Evolutionary conservation across 2,888 invertebrate species (phyloP), one percentile per base, ranked within the genome.

Genomic region (Gnatocerus cornutus): DNA sequence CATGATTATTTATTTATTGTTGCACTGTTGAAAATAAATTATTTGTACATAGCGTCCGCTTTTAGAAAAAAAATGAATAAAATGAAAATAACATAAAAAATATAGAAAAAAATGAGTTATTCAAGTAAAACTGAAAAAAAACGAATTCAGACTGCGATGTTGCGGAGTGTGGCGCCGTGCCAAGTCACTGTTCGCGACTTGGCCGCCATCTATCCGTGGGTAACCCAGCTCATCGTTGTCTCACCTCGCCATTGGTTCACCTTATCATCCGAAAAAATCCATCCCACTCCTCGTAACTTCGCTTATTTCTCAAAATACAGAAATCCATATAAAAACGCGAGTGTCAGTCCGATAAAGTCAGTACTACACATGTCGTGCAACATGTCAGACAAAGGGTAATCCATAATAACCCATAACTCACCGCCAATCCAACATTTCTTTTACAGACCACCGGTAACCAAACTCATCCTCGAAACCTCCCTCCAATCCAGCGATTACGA

Each of bases 401-500:
- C 13, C n/a, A 55, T n/a, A 48, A 37, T 16, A 7, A 6, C 48
- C 21, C 29, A 6, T 10, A 21, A 30, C 21, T 14, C n/a, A 50
- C 10, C 52, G 30, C 52, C 14, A 2, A 5, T 8, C 21, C 14
- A 43, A 56, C 21, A n/a, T 37, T 21, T 27, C 29, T 30, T 27
- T 76, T 79, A 65, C 67, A 79, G 79, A 8, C 76, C 77, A 16
- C 76, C 75, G 6, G 59, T 64, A 13, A 77, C 78, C 3, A 69
- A 72, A 55, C 9, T 79, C 6, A 9, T 68, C 4, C 68, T 71
- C 6, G 78, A 74, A 68, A 67, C 52, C 7, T 71, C 74, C 9
- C 50, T 79, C 48, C 73, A 76, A 30, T 72, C 76, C 7, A 14
- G 69, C 8, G 69, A 74, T 55, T 91, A 91, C 77, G 91, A 92